Evolutionary conservation across 2,113 vertebrate genomes (phyloP).

Genomic region (Cnemophilus loriae): DNA sequence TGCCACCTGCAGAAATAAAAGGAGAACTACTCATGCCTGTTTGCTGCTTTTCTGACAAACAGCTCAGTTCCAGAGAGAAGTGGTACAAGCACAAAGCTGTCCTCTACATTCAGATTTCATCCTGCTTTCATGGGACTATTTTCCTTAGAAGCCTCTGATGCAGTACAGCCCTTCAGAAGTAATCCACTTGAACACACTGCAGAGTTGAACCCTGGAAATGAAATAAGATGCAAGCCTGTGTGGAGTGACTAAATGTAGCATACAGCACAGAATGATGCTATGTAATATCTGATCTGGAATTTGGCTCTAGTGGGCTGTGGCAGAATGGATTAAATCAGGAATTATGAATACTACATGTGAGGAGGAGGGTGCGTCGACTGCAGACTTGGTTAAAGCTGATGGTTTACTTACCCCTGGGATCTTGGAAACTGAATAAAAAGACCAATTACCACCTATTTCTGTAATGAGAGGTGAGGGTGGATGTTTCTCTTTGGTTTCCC

Average conservation of each 20-base stretch:
- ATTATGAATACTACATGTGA: not conserved
- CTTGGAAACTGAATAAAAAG: not conserved
- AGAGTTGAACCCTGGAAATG: not conserved
- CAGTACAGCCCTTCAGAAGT: not conserved
- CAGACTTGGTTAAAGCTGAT: not conserved
- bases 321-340: not conserved
- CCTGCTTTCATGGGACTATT: not conserved
- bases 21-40: not conserved
- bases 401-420: not conserved
- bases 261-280: not conserved
- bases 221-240: not conserved
- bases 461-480: not conserved
- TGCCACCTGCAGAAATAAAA: constrained; percentile 38
- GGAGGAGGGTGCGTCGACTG: not conserved
- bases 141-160: not conserved
- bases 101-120: not conserved
- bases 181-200: not conserved
- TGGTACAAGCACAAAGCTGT: not conserved
- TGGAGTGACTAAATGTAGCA: not conserved
- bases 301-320: not conserved
- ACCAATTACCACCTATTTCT: not conserved
- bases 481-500: not conserved
- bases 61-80: not conserved
- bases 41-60: not conserved
- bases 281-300: not conserved